Conservation (phyloP, 2,888 invertebrate species). For the Aphidoletes aphidimyza region DNA sequence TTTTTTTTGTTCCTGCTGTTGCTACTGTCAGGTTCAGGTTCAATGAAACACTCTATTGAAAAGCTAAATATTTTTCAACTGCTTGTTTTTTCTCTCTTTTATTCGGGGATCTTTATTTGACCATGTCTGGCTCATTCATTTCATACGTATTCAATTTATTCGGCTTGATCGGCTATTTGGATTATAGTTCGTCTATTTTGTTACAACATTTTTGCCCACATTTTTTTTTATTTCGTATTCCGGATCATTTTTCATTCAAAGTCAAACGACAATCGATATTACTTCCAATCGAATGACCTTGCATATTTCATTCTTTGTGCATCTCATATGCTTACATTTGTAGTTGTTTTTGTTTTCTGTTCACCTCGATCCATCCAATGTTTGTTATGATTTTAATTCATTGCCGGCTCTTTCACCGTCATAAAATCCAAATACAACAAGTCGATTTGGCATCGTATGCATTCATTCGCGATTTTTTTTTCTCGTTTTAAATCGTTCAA, state of each 20-base stretch:
- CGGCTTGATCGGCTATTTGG: slow-evolving; percentile 47
- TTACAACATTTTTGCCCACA: slow-evolving; percentile 1
- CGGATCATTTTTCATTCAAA: slow-evolving; percentile 18
- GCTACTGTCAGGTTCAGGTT: slow-evolving; percentile 11
- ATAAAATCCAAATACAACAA: neutral
- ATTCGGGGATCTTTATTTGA: neutral
- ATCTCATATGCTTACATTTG: slow-evolving; percentile 50
- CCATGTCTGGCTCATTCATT: slow-evolving; percentile 26
- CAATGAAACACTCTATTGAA: neutral
- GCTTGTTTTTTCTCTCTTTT: neutral
- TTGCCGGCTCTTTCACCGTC: neutral
- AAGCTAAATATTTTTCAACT: neutral
- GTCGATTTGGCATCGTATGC: neutral
- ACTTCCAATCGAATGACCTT: slow-evolving; percentile 50
- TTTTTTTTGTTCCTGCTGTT: neutral
- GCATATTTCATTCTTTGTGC: slow-evolving; percentile 47
- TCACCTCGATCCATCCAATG: neutral
- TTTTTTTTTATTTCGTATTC: neutral
- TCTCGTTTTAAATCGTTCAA: slow-evolving; percentile 25
- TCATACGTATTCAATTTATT: neutral
- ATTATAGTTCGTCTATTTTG: slow-evolving; percentile 44
- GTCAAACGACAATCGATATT: slow-evolving; percentile 41
- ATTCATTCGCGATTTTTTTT: neutral
- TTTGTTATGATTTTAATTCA: neutral
- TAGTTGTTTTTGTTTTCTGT: neutral